Conservation (phyloP, 2,113 vertebrate genomes). For the Amblyopsis rosae region DNA sequence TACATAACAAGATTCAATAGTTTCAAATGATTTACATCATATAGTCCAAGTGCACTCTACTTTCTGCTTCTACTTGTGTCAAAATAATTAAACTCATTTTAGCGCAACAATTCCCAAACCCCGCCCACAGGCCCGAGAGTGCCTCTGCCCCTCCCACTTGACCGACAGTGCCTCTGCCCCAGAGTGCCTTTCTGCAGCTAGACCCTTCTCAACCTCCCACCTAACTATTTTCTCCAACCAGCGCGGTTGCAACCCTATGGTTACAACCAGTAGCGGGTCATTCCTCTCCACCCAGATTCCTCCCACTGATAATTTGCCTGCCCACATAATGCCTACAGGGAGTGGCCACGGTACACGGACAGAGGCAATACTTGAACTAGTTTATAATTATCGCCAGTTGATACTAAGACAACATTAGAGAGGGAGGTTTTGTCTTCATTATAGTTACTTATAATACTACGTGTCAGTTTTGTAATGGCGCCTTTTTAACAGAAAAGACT, state of each 20-base stretch:
- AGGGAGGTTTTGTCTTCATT: background rate
- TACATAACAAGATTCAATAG: too few relatives aligned
- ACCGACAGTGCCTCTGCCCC: too few relatives aligned
- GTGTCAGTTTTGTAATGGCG: slow-evolving; percentile 40
- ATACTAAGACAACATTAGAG: background rate
- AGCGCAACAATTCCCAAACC: too few relatives aligned
- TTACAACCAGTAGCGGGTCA: slow-evolving; percentile 36
- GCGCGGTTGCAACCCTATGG: slow-evolving; percentile 1
- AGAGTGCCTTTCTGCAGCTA: too few relatives aligned
- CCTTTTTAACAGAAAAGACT: slow-evolving; percentile 61
- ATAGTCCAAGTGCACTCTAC: too few relatives aligned
- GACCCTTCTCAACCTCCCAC: slow-evolving; percentile 69
- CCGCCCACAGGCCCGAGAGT: too few relatives aligned
- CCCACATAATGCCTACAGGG: slow-evolving; percentile 62
- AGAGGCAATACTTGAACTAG: slow-evolving; percentile 62
- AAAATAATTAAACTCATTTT: too few relatives aligned
- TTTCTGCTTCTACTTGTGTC: too few relatives aligned
- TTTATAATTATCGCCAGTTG: background rate
- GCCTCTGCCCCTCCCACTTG: too few relatives aligned
- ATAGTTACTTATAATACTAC: background rate
- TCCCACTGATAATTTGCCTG: slow-evolving; percentile 51
- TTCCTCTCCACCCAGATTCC: slow-evolving; percentile 43
- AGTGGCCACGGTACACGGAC: slow-evolving; percentile 70
- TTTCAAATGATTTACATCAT: too few relatives aligned
- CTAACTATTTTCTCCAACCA: slow-evolving; percentile 58